Evolutionary conservation across 2,113 vertebrate species (phyloP).

Genomic region (Emydocephalus ijimae): DNA sequence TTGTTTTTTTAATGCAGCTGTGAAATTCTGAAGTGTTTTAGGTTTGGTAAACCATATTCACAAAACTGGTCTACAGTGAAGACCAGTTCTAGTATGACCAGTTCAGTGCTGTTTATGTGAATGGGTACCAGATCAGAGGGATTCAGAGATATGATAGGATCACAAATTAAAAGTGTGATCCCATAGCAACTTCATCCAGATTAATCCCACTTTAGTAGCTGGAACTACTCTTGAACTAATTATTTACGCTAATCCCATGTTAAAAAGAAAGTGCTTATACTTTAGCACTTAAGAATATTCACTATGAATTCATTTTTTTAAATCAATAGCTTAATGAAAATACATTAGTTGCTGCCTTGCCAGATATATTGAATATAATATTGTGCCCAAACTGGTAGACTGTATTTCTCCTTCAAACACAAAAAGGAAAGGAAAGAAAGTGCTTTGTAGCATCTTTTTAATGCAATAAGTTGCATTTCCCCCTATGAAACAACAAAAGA

Average conservation of each 20-base stretch:
- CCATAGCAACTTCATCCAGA: neutral
- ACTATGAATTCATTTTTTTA: neutral
- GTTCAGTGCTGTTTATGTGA: neutral
- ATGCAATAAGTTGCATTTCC: neutral
- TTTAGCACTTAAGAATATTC: neutral
- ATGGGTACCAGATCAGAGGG: neutral
- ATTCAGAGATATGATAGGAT: neutral
- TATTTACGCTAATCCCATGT: neutral
- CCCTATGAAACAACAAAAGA: neutral
- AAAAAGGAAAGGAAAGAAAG: neutral
- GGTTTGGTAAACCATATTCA: neutral
- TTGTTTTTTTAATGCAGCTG: neutral
- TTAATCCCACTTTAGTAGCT: neutral
- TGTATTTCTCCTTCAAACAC: neutral
- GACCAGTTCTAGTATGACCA: neutral
- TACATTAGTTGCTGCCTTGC: neutral
- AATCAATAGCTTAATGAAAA: neutral
- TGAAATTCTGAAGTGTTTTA: neutral
- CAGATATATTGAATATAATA: neutral
- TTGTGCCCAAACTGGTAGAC: neutral
- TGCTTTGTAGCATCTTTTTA: neutral
- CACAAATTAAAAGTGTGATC: neutral
- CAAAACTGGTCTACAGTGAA: neutral
- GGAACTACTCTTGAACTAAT: conserved; percentile 3
- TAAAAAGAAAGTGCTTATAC: neutral